Base-by-base conservation (phyloP, 2,797 vertebrate genomes). In the Bufotes viridis region DNA sequence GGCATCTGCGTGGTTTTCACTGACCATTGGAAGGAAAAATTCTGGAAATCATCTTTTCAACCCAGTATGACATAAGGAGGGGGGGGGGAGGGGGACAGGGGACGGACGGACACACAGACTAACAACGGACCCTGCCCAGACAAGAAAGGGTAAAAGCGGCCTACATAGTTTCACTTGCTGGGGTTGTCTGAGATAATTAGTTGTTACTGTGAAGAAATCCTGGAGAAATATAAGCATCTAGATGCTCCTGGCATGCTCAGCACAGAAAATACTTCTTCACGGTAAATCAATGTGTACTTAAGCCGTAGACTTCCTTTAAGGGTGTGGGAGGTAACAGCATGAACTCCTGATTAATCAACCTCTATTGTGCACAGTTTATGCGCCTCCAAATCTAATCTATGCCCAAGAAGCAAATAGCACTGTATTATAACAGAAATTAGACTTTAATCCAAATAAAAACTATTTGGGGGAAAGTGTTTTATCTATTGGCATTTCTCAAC, bases 321-420 rank as follows among this genome's bases (percentile, higher is more conserved):
- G 75, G 75, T 78, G 75, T 78, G 75, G 75, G 75, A 78, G 51
- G 49, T 14, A 76, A 76, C 74, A n/a, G 80, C 75, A 55, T 14
- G 20, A 55, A 55, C 49, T 78, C 49, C 75, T 6, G 49, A 78
- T 24, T 78, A 78, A 78, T 78, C 75, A 78, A 7, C n/a, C 51
- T 78, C 51, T 55, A 78, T 53, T 78, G 75, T 53, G 20, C 18
- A 53, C 22, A 78, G 20, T 24, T 5, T 53, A 18, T 11, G 7
- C 42, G 12, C 49, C 22, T n/a, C 34, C 29, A 7, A 42, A 72
- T 49, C 72, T 22, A 75, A 75, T 53, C 22, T 0, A 51, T 51
- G 20, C 18, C 20, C 42, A 75, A 22, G 42, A 53, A 75, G 22
- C 74, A 76, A 53, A 76, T 7, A 14, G 72, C 72, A 13, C 72